These are phyloP conservation scores for Limonius californicus DNA, from an alignment of 1,140 invertebrate species.

Conservation along the genomic window DNA sequence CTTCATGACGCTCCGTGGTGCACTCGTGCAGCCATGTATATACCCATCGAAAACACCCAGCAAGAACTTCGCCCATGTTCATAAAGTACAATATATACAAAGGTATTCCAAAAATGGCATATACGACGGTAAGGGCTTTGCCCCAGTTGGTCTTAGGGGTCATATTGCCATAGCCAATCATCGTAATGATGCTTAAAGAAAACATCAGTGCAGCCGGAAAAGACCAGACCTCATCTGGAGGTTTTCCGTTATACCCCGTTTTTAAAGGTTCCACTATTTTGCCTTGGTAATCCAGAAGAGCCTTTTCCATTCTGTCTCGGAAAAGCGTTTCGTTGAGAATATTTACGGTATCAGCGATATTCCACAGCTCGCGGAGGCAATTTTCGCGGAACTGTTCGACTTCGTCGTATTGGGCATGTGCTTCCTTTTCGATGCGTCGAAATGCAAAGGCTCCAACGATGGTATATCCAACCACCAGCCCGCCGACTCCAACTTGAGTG, in stretches of 20 bases:
- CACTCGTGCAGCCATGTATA: conserved; percentile 76
- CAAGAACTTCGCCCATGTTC: conserved; percentile 83
- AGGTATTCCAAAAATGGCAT: conserved; percentile 93
- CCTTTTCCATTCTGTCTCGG: conserved; percentile 59
- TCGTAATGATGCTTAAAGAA: conserved; percentile 81
- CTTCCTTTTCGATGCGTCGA: conserved; percentile 74
- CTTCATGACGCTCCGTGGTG: conserved; percentile 54
- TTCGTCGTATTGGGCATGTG: conserved; percentile 43
- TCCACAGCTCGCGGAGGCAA: conserved; percentile 67
- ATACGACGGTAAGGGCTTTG: conserved; percentile 87
- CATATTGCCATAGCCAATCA: conserved; percentile 95
- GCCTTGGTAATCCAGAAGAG: conserved; percentile 67
- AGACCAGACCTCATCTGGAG: conserved; percentile 70
- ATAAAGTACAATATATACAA: conserved; percentile 86
- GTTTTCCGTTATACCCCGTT: conserved; percentile 70
- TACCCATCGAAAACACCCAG: conserved; percentile 72
- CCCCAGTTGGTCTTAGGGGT: conserved; percentile 88
- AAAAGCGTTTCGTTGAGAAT: conserved; percentile 73
- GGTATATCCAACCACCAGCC: conserved; percentile 90
- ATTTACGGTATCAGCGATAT: conserved; percentile 67
- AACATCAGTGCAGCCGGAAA: conserved; percentile 85
- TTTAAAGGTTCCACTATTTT: conserved; percentile 67
- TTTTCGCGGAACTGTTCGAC: conserved; percentile 50
- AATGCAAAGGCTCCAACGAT: conserved; percentile 93
- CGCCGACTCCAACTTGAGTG: conserved; percentile 92